These are phyloP conservation scores for Aricia agestis DNA, from an alignment of 1,140 invertebrate species.

Conservation along the genomic window DNA sequence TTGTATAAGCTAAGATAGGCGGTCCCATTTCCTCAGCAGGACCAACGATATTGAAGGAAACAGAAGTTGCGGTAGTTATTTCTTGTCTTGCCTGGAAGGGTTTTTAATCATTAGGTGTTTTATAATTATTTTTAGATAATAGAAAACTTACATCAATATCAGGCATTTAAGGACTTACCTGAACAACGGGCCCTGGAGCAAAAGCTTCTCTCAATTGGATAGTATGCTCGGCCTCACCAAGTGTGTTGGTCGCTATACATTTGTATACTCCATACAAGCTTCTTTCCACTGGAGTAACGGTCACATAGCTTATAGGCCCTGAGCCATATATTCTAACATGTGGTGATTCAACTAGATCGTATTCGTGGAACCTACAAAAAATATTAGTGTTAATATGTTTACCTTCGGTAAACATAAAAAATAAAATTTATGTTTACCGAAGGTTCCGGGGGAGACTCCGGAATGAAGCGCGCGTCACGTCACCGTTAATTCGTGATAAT, in stretches of 20 bases:
- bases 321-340: slow-evolving; percentile 80
- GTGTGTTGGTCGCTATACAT: slow-evolving; percentile 87
- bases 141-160: slow-evolving; percentile 14
- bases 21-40: slow-evolving; percentile 85
- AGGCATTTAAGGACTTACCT: slow-evolving; percentile 39
- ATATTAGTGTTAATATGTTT: background rate
- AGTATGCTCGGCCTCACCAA: slow-evolving; percentile 81
- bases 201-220: slow-evolving; percentile 85
- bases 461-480: too few species aligned
- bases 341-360: slow-evolving; percentile 72
- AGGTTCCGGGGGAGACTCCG: too few species aligned
- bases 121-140: background rate
- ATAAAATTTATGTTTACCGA: too few species aligned
- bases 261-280: slow-evolving; percentile 86
- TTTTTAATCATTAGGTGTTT: too few species aligned
- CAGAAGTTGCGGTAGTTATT: slow-evolving; percentile 88
- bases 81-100: slow-evolving; percentile 77
- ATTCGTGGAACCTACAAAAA: slow-evolving; percentile 67
- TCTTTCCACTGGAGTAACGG: slow-evolving; percentile 79
- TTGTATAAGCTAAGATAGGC: slow-evolving; percentile 82
- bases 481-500: too few species aligned
- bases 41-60: slow-evolving; percentile 85
- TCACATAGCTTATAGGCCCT: slow-evolving; percentile 83
- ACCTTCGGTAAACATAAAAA: too few species aligned
- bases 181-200: slow-evolving; percentile 51